Conservation (phyloP, 2,797 vertebrate species). For the Sebastes elongatus region DNA sequence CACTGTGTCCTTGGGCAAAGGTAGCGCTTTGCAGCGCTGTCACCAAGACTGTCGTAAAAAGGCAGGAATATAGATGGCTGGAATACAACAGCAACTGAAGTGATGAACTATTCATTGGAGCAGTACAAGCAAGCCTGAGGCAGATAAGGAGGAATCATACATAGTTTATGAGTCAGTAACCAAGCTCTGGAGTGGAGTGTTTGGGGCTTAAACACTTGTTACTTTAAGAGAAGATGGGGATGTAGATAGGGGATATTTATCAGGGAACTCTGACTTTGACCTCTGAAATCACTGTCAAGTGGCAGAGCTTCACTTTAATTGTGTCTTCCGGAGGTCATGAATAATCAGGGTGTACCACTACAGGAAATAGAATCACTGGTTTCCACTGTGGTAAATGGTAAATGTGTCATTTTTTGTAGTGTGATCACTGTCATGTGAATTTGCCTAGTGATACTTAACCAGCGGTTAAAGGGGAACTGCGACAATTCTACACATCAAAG, state of each 20-base stretch:
- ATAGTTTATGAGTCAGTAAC: conserved; percentile 60
- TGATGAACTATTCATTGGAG: conserved; percentile 67
- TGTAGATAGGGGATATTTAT: conserved; percentile 15
- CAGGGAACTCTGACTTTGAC: background rate
- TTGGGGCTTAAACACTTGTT: conserved; percentile 36
- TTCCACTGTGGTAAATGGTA: background rate
- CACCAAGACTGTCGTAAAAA: conserved; percentile 51
- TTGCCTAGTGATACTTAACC: background rate
- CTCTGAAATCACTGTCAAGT: background rate
- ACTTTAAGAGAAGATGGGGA: conserved; percentile 1
- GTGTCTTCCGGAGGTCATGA: background rate
- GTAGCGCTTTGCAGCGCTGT: conserved; percentile 35
- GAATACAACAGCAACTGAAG: conserved; percentile 49
- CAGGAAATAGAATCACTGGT: background rate
- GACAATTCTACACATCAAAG: too few species aligned
- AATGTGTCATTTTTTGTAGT: background rate
- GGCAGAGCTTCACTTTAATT: background rate
- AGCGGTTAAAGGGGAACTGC: too few species aligned
- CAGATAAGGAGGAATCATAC: conserved; percentile 54
- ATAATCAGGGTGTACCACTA: background rate
- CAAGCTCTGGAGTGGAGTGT: conserved; percentile 13
- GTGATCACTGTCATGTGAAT: too few species aligned
- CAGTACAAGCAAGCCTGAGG: conserved; percentile 56
- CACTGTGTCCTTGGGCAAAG: conserved; percentile 65
- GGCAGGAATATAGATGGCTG: conserved; percentile 49